phyloP scores from a whole-genome alignment of 2,797 vertebrate genomes.

The Acropternis orthonyx region DNA sequence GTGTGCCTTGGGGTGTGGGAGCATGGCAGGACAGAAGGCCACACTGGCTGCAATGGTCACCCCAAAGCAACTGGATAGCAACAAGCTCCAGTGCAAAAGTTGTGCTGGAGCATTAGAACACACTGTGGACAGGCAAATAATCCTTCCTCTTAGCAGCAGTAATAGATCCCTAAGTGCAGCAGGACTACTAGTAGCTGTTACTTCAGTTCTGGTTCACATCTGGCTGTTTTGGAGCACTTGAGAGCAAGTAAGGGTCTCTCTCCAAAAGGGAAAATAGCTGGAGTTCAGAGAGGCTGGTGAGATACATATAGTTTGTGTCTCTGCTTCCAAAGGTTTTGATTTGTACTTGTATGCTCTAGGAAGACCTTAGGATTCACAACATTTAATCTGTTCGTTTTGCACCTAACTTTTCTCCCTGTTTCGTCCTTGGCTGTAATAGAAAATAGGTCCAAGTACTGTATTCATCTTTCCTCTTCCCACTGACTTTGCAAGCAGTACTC shows the following conservation, averaged over 20 bases:
- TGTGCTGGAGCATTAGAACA: not conserved
- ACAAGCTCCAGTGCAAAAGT: not conserved
- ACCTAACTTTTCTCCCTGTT: not conserved
- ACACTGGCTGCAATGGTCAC: not conserved
- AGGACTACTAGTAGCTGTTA: not conserved
- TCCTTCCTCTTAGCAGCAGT: not conserved
- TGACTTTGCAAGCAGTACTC: not conserved
- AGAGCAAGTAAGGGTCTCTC: not conserved
- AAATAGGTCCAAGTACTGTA: not conserved
- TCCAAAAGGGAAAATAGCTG: not conserved
- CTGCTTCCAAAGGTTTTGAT: not conserved
- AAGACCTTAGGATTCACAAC: not conserved
- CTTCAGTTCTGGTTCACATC: not conserved
- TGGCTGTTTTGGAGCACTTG: not conserved
- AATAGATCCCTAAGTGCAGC: not conserved
- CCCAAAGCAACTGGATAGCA: not conserved
- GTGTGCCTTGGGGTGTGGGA: not conserved
- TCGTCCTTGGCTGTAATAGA: not conserved
- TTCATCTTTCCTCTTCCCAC: not conserved
- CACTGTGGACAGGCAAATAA: not conserved
- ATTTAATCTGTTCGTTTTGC: not conserved
- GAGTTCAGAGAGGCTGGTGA: not conserved
- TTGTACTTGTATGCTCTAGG: rapidly evolving
- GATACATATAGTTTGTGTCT: not conserved
- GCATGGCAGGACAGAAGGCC: not conserved